These are phyloP conservation scores for Tupiocoris notatus DNA, from an alignment of 2,888 invertebrate species.

Conservation along the genomic window DNA sequence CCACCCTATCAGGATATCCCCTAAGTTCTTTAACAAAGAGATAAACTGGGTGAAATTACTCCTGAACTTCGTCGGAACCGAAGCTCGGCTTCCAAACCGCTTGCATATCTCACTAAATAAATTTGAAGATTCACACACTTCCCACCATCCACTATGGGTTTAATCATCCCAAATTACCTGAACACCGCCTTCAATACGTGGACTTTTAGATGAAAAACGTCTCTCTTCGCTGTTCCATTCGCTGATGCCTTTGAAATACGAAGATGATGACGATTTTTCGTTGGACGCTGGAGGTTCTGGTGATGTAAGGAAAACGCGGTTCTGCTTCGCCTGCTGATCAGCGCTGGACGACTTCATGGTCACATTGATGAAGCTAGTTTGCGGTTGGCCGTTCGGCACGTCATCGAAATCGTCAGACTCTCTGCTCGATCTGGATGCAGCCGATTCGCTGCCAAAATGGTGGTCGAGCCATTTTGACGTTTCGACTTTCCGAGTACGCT, in stretches of 20 bases:
- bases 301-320: conserved; percentile 59
- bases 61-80: neutral
- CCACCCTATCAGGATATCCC: no score
- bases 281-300: conserved; percentile 55
- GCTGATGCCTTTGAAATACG: conserved; percentile 63
- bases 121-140: no score
- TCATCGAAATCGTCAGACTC: conserved; percentile 55
- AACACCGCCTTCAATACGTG: conserved; percentile 49
- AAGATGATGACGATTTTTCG: conserved; percentile 50
- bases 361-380: conserved; percentile 73
- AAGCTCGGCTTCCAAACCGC: no score
- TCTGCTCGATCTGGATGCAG: conserved; percentile 48
- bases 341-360: conserved; percentile 65
- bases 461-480: conserved; percentile 89
- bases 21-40: no score
- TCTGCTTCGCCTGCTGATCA: conserved; percentile 52
- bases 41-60: neutral
- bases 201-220: conserved; percentile 11
- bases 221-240: conserved; percentile 62
- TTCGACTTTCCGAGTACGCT: conserved; percentile 84
- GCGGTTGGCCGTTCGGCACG: conserved; percentile 53
- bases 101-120: no score
- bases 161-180: conserved; percentile 41
- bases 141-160: neutral
- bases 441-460: conserved; percentile 83